Evolutionary conservation across 2,888 invertebrate species (phyloP).

Genomic region (Lathronympha strigana): DNA sequence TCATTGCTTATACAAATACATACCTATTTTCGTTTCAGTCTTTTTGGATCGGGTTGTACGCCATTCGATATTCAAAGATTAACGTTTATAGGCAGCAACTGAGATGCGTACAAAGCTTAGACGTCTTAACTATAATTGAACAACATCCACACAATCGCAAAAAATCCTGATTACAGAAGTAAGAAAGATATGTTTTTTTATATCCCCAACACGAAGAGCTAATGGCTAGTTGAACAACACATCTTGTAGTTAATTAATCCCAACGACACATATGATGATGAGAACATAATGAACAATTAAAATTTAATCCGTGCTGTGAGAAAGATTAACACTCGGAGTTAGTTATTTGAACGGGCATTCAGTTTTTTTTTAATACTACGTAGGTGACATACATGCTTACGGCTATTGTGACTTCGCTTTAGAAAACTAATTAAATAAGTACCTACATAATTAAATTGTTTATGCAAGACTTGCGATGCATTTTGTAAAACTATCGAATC

Average conservation of each 20-base stretch:
- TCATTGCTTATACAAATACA: too few species aligned
- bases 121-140: constrained; percentile 18
- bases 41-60: neutral
- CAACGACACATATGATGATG: constrained; percentile 28
- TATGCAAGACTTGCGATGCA: neutral
- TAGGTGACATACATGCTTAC: too few species aligned
- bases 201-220: constrained; percentile 14
- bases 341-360: constrained; percentile 5
- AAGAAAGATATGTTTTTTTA: constrained; percentile 11
- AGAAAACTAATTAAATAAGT: constrained; percentile 11
- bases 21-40: neutral
- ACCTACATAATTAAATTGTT: constrained; percentile 4
- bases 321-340: constrained; percentile 11
- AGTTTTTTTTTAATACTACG: neutral
- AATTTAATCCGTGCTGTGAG: constrained; percentile 24
- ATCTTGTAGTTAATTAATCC: constrained; percentile 31
- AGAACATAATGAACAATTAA: constrained; percentile 28
- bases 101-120: constrained; percentile 16
- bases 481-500: constrained; percentile 1
- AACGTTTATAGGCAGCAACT: neutral
- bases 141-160: constrained; percentile 4
- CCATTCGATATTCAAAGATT: constrained; percentile 3
- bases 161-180: constrained; percentile 24
- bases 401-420: too few species aligned
- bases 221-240: constrained; percentile 31